These are phyloP conservation scores for Onychomys leucogaster DNA, from an alignment of 2,797 vertebrate species.

Conservation along the genomic window DNA sequence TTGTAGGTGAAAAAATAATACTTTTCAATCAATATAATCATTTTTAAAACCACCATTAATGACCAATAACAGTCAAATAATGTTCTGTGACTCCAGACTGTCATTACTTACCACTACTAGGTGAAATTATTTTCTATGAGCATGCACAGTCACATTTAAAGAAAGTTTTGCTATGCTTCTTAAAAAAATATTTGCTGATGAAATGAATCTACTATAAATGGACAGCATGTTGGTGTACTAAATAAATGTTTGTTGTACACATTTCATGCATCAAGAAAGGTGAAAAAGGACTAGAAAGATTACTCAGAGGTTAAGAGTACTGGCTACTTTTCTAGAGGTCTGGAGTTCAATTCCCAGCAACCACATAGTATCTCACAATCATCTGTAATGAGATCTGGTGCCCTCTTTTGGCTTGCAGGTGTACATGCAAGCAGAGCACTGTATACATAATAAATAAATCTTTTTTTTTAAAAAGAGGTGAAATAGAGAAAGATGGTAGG, in stretches of 20 bases:
- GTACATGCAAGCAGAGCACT: no score
- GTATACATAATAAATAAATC: no score
- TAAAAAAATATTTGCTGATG: constrained; percentile 33
- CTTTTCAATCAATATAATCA: not conserved
- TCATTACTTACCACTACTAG: not conserved
- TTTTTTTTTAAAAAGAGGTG: no score
- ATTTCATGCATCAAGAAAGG: not conserved
- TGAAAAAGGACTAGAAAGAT: no score
- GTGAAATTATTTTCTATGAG: not conserved
- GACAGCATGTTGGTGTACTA: not conserved
- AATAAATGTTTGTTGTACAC: constrained; percentile 6
- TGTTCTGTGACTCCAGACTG: not conserved
- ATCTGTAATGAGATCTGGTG: no score
- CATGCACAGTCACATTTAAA: not conserved
- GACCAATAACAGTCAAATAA: not conserved
- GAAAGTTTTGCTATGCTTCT: not conserved
- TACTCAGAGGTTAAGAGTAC: no score
- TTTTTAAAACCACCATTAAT: not conserved
- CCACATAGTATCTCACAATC: no score
- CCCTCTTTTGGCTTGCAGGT: no score
- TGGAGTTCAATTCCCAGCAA: no score
- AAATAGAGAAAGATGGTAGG: not conserved
- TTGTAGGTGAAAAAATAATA: not conserved
- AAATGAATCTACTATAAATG: not conserved
- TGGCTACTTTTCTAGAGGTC: no score